Percentiles rank a stretch among this genome's conserved stretches.
These are phyloP conservation scores for Pangasius macronema DNA, from an alignment of 2,797 vertebrate species.

Conservation along the genomic window DNA sequence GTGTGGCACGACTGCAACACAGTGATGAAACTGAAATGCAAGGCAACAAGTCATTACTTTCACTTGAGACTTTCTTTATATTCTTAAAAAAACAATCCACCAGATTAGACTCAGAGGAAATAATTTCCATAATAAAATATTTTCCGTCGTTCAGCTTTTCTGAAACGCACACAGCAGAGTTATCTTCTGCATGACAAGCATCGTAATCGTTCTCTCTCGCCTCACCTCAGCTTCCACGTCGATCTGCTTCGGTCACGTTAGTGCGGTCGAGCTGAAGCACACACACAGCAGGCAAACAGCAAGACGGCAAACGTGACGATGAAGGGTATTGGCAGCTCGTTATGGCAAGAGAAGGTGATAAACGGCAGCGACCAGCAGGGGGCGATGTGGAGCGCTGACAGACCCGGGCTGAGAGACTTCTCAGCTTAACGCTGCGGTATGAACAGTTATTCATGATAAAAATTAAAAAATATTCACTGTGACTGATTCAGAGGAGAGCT, in stretches of 20 bases:
- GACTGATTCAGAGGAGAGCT: neutral
- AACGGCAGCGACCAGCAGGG: constrained; percentile 38
- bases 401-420: constrained; percentile 29
- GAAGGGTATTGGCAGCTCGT: constrained; percentile 51
- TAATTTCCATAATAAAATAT: neutral
- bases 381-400: constrained; percentile 32
- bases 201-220: neutral
- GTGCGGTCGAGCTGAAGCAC: constrained; percentile 30
- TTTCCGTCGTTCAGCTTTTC: neutral
- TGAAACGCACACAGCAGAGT: neutral
- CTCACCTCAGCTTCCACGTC: constrained; percentile 38
- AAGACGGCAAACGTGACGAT: constrained; percentile 43
- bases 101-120: neutral
- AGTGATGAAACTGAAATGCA: no score
- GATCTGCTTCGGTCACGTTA: constrained; percentile 42
- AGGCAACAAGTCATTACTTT: no score
- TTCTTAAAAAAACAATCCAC: neutral
- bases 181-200: neutral
- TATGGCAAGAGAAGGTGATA: constrained; percentile 14
- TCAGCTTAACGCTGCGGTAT: constrained; percentile 11
- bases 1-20: no score
- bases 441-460: neutral
- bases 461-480: neutral
- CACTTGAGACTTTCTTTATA: neutral
- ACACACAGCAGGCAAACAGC: constrained; percentile 45